These are phyloP conservation scores for Cherax quadricarinatus DNA, from an alignment of 1,140 invertebrate species.

Conservation along the genomic window DNA sequence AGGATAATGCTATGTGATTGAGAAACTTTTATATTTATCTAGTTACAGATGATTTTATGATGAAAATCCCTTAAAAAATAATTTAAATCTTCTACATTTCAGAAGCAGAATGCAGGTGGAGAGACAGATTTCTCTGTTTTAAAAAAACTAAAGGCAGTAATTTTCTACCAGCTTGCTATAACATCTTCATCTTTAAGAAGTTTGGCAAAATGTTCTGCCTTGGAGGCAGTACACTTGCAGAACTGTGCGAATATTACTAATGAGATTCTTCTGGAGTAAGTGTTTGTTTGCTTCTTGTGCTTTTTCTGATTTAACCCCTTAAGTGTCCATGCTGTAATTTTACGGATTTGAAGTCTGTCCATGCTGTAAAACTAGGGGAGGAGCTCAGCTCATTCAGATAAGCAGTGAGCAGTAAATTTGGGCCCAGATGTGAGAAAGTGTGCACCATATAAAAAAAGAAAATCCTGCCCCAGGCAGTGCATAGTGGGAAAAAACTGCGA, in stretches of 20 bases:
- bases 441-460: too few species aligned
- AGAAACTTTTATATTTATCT: too few species aligned
- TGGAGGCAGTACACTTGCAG: not conserved
- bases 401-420: too few species aligned
- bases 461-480: too few species aligned
- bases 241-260: not conserved
- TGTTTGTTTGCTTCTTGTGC: not conserved
- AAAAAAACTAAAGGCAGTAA: not conserved
- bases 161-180: not conserved
- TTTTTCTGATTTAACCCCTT: too few species aligned
- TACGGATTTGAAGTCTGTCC: too few species aligned
- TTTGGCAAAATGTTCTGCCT: not conserved
- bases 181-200: not conserved
- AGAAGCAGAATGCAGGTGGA: not conserved
- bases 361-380: too few species aligned
- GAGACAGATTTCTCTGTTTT: conserved; percentile 7
- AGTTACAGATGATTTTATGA: not conserved
- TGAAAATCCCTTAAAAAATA: not conserved
- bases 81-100: not conserved
- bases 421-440: too few species aligned
- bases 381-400: too few species aligned
- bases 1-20: too few species aligned
- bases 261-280: conserved; percentile 3
- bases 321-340: too few species aligned
- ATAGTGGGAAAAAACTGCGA: too few species aligned